Percentiles rank a stretch among this genome's conserved stretches.
phyloP scores from a whole-genome alignment of 2,113 vertebrate species.

The Xenopus tropicalis region UCB_Xtro_10.0 CM004446.2:69733501-69734000 shows the following conservation, averaged over 20 bases:
- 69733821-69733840: too few relatives aligned
- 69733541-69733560: conserved; percentile 8
- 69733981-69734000: too few relatives aligned
- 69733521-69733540: conserved; percentile 41
- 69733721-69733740: not conserved
- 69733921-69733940: too few relatives aligned
- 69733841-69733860: too few relatives aligned
- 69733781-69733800: too few relatives aligned
- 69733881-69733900: too few relatives aligned
- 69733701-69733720: conserved; percentile 6
- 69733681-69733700: not conserved
- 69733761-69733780: too few relatives aligned
- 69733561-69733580: conserved; percentile 28
- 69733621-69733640: conserved; percentile 29
- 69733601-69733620: conserved; percentile 34
- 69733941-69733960: too few relatives aligned
- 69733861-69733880: too few relatives aligned
- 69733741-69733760: not conserved
- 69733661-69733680: conserved; percentile 25
- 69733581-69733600: conserved; percentile 1
- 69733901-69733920: too few relatives aligned
- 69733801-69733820: too few relatives aligned
- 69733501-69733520: conserved; percentile 31
- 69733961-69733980: too few relatives aligned
- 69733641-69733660: conserved; percentile 30